These are phyloP conservation scores for Brenthis hecate DNA, from an alignment of 2,888 invertebrate genomes.

Conservation along the genomic window DNA sequence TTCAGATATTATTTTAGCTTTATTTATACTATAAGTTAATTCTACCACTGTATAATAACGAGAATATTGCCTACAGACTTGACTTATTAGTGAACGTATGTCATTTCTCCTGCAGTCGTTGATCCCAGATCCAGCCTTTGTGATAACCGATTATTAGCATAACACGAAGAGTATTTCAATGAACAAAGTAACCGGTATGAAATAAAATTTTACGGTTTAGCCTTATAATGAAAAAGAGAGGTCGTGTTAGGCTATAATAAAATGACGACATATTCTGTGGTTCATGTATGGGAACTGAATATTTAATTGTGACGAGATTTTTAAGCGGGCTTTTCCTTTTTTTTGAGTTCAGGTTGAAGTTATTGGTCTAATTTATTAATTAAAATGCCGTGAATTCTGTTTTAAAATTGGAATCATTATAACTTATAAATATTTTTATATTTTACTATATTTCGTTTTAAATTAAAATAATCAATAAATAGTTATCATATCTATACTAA, in stretches of 20 bases:
- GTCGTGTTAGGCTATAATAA: slow-evolving; percentile 67
- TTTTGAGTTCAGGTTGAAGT: slow-evolving; percentile 22
- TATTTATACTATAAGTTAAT: too few species aligned
- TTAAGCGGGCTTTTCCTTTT: slow-evolving; percentile 8
- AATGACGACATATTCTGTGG: slow-evolving; percentile 60
- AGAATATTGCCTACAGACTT: background rate
- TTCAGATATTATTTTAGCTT: too few species aligned
- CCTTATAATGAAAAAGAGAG: slow-evolving; percentile 72
- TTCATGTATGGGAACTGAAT: slow-evolving; percentile 58
- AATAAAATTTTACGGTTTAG: slow-evolving; percentile 77
- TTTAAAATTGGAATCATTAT: background rate
- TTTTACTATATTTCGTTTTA: too few species aligned
- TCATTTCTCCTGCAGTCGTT: background rate
- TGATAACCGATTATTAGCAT: slow-evolving; percentile 71
- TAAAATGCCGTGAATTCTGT: background rate
- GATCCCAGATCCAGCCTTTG: slow-evolving; percentile 56
- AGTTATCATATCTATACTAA: too few species aligned
- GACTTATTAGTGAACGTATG: background rate
- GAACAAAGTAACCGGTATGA: slow-evolving; percentile 74
- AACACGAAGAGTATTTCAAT: slow-evolving; percentile 74
- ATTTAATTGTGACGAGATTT: slow-evolving; percentile 54
- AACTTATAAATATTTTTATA: too few species aligned
- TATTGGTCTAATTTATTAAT: background rate
- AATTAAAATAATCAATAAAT: too few species aligned
- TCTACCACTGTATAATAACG: too few species aligned